Percentiles rank a stretch among this genome's conserved stretches.
phyloP scores from a whole-genome alignment of 2,888 invertebrate genomes.

The Erannis defoliaria region DNA sequence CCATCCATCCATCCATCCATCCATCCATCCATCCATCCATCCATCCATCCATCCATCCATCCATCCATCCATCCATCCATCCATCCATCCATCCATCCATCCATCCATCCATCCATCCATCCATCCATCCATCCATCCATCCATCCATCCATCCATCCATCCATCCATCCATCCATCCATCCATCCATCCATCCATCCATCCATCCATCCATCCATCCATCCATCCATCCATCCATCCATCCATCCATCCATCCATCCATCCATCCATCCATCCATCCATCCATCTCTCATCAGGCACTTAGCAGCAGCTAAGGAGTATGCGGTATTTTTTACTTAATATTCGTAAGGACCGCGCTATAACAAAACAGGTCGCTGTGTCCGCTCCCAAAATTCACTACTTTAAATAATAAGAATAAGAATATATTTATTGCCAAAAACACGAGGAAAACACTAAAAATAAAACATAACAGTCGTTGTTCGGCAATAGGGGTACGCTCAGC shows the following conservation, averaged over 20 bases:
- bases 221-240: conserved; percentile 1
- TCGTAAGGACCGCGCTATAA: too few species aligned
- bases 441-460: too few species aligned
- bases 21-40: conserved; percentile 16
- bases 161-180: conserved; percentile 16
- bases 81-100: conserved; percentile 16
- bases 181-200: conserved; percentile 16
- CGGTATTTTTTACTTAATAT: too few species aligned
- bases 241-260: conserved; percentile 8
- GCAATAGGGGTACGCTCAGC: too few species aligned
- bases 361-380: too few species aligned
- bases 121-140: conserved; percentile 16
- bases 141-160: conserved; percentile 16
- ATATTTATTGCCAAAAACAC: too few species aligned
- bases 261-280: conserved; percentile 10
- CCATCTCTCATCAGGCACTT: conserved; percentile 5
- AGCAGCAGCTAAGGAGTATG: too few species aligned
- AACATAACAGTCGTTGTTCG: too few species aligned
- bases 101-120: conserved; percentile 16
- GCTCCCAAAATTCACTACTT: too few species aligned
- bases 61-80: conserved; percentile 16
- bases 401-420: too few species aligned
- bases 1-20: conserved; percentile 16
- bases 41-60: conserved; percentile 16
- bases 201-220: conserved; percentile 16